phyloP scores from a whole-genome alignment of 2,797 vertebrate species.

The Nyctalus aviator region DNA sequence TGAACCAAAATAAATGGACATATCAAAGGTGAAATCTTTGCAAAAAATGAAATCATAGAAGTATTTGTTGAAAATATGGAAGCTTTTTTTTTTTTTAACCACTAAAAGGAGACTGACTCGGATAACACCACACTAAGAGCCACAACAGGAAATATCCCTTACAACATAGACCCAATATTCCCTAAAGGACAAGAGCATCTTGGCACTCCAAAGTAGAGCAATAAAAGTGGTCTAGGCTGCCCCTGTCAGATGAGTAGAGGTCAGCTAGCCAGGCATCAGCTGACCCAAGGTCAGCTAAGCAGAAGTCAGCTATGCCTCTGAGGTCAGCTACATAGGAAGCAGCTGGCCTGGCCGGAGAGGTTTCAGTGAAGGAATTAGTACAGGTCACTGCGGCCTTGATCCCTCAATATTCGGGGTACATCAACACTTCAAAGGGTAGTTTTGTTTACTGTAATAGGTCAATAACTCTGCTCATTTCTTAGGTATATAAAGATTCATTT shows the following conservation, averaged over 20 bases:
- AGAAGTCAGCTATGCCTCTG: not conserved
- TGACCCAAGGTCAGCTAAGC: not conserved
- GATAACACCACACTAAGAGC: not conserved
- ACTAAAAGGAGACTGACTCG: not conserved
- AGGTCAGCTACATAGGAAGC: not conserved
- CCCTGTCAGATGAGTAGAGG: not conserved
- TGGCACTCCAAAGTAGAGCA: not conserved
- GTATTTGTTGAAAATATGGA: not conserved
- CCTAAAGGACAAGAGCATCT: not conserved
- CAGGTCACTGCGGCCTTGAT: too few species aligned
- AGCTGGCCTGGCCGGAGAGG: not conserved
- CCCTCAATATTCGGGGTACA: not conserved
- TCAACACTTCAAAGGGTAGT: not conserved
- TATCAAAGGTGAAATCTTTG: not conserved
- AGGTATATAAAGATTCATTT: slow-evolving; percentile 92
- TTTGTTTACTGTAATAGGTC: not conserved
- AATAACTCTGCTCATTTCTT: slow-evolving; percentile 53
- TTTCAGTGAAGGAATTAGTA: not conserved
- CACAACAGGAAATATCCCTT: not conserved
- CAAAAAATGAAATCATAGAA: not conserved
- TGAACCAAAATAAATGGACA: not conserved
- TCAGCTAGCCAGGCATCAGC: not conserved
- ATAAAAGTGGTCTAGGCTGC: not conserved
- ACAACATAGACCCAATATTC: too few species aligned
- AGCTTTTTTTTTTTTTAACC: not conserved